A percentile compares a stretch with the other conserved stretches of the same genome.
These are phyloP conservation scores for Drosophila pruinosa DNA, from an alignment of 1,140 invertebrate species.

Conservation along the genomic window DNA sequence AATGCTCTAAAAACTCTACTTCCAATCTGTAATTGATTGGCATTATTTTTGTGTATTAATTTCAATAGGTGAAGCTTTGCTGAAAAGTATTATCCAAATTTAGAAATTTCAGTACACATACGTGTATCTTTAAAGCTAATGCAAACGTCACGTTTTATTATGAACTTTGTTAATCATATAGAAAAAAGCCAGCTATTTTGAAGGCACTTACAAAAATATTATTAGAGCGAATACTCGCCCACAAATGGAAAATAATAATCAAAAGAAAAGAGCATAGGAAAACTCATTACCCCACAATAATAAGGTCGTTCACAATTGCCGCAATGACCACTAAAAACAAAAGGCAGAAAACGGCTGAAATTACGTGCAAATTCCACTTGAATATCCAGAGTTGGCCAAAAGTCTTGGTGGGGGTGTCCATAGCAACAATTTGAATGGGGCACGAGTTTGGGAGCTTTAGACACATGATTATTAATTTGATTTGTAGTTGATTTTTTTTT, in stretches of 20 bases:
- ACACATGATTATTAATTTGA: constrained; percentile 75
- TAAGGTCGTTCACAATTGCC: constrained; percentile 63
- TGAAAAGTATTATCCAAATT: background rate
- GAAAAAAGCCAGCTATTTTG: constrained; percentile 14
- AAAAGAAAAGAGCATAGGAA: constrained; percentile 29
- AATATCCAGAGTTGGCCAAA: background rate
- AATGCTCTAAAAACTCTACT: too few species aligned
- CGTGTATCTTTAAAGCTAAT: constrained; percentile 14
- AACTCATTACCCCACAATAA: constrained; percentile 65
- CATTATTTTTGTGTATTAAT: too few species aligned
- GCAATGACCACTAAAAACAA: constrained; percentile 32
- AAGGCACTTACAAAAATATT: constrained; percentile 26
- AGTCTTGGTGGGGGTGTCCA: constrained; percentile 22
- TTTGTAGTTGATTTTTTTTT: constrained; percentile 57
- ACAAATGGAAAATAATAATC: constrained; percentile 1
- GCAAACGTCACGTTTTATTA: constrained; percentile 10
- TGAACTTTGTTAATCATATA: background rate
- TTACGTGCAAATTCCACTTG: constrained; percentile 32
- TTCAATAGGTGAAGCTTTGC: background rate
- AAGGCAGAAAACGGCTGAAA: constrained; percentile 1
- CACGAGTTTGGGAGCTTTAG: constrained; percentile 21
- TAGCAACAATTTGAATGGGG: constrained; percentile 21
- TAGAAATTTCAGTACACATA: background rate
- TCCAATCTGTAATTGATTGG: too few species aligned
- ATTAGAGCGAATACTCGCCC: constrained; percentile 8